Conservation (phyloP, 2,888 invertebrate species). For the Lasius platythorax region DNA sequence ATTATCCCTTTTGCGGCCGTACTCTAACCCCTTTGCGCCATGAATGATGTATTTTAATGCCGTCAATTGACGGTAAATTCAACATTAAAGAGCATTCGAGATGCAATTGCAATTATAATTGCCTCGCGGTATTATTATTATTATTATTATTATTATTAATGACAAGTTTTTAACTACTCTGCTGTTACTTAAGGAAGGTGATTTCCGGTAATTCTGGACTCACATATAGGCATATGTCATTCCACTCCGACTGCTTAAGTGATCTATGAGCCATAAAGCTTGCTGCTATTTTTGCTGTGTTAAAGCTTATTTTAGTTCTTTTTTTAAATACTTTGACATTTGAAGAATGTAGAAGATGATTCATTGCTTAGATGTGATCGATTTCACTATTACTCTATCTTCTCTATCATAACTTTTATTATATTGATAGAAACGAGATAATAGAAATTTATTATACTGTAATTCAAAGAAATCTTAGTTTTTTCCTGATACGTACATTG, state of each 20-base stretch:
- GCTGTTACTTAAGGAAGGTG: neutral
- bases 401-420: neutral
- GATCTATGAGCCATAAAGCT: slow-evolving; percentile 23
- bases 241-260: neutral
- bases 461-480: neutral
- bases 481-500: neutral
- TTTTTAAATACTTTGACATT: neutral
- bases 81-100: slow-evolving; percentile 26
- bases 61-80: slow-evolving; percentile 37
- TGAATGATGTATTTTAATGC: slow-evolving; percentile 48
- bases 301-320: slow-evolving; percentile 4
- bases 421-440: neutral
- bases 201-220: neutral
- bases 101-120: slow-evolving; percentile 8
- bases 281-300: neutral
- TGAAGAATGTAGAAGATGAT: neutral
- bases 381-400: neutral
- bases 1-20: slow-evolving; percentile 51
- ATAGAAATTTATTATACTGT: neutral
- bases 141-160: neutral
- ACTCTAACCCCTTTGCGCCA: slow-evolving; percentile 10
- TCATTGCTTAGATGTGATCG: neutral
- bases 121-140: neutral
- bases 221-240: neutral
- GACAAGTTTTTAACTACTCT: neutral